Evolutionary conservation across 2,888 invertebrate genomes (phyloP).

Genomic region (Hemaris fuciformis): DNA sequence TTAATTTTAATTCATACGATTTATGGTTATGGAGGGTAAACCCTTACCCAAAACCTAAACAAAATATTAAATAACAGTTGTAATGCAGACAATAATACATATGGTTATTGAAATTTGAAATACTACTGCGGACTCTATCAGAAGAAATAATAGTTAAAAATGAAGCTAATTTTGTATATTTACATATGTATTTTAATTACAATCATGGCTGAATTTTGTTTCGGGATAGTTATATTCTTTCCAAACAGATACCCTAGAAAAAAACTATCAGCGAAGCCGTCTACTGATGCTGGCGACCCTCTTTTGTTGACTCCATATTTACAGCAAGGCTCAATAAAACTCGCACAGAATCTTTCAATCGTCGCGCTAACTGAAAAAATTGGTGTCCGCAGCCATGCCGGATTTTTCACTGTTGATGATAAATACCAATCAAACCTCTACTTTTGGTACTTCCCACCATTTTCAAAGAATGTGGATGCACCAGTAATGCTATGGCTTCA

Average conservation of each 20-base stretch:
- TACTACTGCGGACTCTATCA: too few species aligned
- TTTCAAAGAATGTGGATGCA: conserved; percentile 56
- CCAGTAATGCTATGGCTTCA: conserved; percentile 82
- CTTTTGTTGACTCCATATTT: conserved; percentile 82
- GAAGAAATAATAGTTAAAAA: too few species aligned
- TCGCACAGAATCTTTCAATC: conserved; percentile 67
- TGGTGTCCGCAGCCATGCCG: conserved; percentile 79
- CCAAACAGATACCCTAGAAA: conserved; percentile 62
- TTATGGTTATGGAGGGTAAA: too few species aligned
- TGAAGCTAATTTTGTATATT: neutral
- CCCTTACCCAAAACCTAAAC: too few species aligned
- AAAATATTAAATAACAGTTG: too few species aligned
- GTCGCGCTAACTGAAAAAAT: conserved; percentile 58
- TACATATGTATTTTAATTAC: neutral
- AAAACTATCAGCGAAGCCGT: conserved; percentile 40
- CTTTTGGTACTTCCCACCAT: conserved; percentile 85
- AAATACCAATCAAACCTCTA: conserved; percentile 80
- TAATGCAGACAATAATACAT: too few species aligned
- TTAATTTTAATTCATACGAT: too few species aligned
- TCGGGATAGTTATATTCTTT: conserved; percentile 35
- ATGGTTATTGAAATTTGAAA: too few species aligned
- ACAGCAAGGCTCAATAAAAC: conserved; percentile 68
- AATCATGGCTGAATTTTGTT: neutral
- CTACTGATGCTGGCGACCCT: conserved; percentile 58
- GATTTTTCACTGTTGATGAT: conserved; percentile 83